These are phyloP conservation scores for Lasiommata megera DNA, from an alignment of 2,888 invertebrate species.

Conservation along the genomic window DNA sequence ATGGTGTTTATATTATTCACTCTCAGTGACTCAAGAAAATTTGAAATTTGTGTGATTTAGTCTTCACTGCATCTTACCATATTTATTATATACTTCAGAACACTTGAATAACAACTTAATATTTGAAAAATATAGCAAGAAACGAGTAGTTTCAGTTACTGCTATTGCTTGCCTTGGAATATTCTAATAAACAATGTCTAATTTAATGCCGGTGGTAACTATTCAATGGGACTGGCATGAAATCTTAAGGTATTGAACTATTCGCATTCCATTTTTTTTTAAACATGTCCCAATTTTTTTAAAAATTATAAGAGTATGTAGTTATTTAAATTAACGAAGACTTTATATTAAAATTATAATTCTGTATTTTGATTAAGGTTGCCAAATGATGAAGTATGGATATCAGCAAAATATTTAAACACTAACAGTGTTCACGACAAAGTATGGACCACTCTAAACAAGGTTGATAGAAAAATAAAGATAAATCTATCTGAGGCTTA, in stretches of 20 bases:
- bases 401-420: constrained; percentile 70
- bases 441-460: constrained; percentile 52
- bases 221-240: constrained; percentile 81
- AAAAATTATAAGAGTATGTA: too few species aligned
- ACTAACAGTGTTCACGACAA: constrained; percentile 65
- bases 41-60: too few species aligned
- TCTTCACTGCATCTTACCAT: too few species aligned
- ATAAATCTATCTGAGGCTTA: constrained; percentile 62
- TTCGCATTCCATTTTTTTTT: constrained; percentile 1
- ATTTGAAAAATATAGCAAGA: too few species aligned
- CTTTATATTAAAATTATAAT: background rate
- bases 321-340: too few species aligned
- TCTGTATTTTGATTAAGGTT: constrained; percentile 51
- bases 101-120: too few species aligned
- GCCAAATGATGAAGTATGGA: constrained; percentile 71
- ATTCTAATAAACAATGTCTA: constrained; percentile 10
- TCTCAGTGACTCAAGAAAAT: too few species aligned
- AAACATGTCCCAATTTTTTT: background rate
- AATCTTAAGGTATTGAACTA: constrained; percentile 59
- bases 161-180: background rate
- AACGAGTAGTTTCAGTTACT: too few species aligned
- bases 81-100: too few species aligned
- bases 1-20: too few species aligned
- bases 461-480: constrained; percentile 64
- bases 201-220: constrained; percentile 59